These are phyloP conservation scores for Dinocampus coccinellae DNA, from an alignment of 2,888 invertebrate species.

Conservation along the genomic window DNA sequence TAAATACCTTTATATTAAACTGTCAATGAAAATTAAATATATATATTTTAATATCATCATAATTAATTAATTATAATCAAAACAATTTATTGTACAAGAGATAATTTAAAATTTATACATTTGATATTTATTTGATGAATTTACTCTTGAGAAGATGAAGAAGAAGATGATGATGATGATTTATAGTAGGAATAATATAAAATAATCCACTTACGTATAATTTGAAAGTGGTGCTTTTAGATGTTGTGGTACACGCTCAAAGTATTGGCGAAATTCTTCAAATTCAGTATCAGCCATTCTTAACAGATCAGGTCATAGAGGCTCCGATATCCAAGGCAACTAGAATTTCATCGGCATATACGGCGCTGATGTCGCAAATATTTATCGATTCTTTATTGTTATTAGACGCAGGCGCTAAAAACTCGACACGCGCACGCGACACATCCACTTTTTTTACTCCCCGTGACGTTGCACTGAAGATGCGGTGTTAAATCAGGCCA, in stretches of 20 bases:
- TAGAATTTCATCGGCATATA: slow-evolving; percentile 37
- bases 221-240: slow-evolving; percentile 84
- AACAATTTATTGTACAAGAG: not conserved
- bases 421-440: slow-evolving; percentile 18
- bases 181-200: too few relatives aligned
- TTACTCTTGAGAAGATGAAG: too few relatives aligned
- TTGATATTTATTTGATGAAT: too few relatives aligned
- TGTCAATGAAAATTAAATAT: too few relatives aligned
- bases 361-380: slow-evolving; percentile 52
- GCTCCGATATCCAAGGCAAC: slow-evolving; percentile 45
- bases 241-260: slow-evolving; percentile 85
- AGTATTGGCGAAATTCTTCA: slow-evolving; percentile 91
- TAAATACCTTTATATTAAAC: too few relatives aligned
- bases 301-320: slow-evolving; percentile 40
- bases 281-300: slow-evolving; percentile 93
- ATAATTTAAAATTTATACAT: not conserved
- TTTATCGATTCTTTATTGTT: slow-evolving; percentile 61
- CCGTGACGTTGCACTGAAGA: not conserved
- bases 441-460: not conserved
- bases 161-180: too few relatives aligned
- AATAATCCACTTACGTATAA: slow-evolving; percentile 86
- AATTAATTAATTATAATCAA: not conserved
- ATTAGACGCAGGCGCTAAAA: slow-evolving; percentile 43
- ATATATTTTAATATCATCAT: not conserved
- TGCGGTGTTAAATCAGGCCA: not conserved